Percentiles rank a stretch among this genome's conserved stretches.
Conservation (phyloP, 2,113 vertebrate genomes). For the Ranitomeya imitator region DNA sequence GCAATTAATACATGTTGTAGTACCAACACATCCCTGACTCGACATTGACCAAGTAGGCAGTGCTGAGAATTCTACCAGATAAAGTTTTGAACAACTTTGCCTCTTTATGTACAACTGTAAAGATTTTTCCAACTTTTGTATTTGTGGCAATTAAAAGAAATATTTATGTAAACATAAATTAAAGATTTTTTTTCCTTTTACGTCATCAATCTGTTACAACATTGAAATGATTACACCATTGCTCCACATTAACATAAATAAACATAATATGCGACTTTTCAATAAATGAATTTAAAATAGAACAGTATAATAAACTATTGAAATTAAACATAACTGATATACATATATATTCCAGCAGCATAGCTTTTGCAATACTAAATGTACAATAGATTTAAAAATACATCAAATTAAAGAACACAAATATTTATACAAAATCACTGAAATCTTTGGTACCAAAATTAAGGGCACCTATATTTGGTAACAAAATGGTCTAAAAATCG, state of each 20-base stretch:
- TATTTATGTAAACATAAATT: not conserved
- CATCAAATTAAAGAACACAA: slow-evolving; percentile 51
- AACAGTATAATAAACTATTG: not conserved
- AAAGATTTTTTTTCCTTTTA: not conserved
- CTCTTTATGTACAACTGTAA: not conserved
- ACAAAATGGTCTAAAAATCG: slow-evolving; percentile 60
- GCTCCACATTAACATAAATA: slow-evolving; percentile 9
- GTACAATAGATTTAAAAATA: slow-evolving; percentile 45
- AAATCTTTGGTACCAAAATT: slow-evolving; percentile 81
- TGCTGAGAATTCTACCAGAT: not conserved
- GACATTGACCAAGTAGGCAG: not conserved
- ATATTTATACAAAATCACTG: slow-evolving; percentile 63
- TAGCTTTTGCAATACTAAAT: slow-evolving; percentile 64
- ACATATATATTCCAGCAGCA: slow-evolving; percentile 60
- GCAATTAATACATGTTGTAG: not conserved
- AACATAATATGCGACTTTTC: slow-evolving; percentile 10
- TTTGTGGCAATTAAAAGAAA: not conserved
- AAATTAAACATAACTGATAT: not conserved
- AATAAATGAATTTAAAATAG: slow-evolving; percentile 7
- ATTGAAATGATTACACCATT: not conserved
- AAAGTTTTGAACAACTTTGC: no score
- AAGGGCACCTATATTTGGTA: slow-evolving; percentile 66
- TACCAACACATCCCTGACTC: not conserved
- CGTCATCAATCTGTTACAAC: not conserved
- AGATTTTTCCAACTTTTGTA: not conserved